A percentile compares a stretch with the other conserved stretches of the same genome.
These are phyloP conservation scores for Anoplopoma fimbria DNA, from an alignment of 2,113 vertebrate genomes.

Conservation along the genomic window DNA sequence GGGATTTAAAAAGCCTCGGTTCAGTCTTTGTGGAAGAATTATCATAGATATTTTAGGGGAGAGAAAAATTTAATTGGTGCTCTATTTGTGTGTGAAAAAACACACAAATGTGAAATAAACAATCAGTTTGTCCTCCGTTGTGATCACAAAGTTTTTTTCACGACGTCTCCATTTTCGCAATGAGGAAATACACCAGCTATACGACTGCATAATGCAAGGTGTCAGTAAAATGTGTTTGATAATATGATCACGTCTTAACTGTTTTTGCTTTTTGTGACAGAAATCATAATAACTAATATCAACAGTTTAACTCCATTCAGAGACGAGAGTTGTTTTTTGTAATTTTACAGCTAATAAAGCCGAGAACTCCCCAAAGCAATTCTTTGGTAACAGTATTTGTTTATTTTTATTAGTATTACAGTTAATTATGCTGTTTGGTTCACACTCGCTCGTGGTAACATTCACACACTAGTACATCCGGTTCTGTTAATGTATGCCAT, in stretches of 20 bases:
- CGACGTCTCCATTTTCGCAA: not conserved
- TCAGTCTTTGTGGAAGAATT: constrained; percentile 68
- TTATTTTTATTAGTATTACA: not conserved
- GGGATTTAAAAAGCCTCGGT: constrained; percentile 67
- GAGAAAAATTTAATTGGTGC: constrained; percentile 53
- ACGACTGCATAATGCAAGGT: not conserved
- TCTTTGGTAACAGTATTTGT: not conserved
- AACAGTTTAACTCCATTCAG: not conserved
- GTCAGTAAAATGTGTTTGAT: not conserved
- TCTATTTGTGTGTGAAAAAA: constrained; percentile 45
- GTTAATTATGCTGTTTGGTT: constrained; percentile 29
- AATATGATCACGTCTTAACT: not conserved
- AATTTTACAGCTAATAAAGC: not conserved
- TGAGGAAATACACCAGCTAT: not conserved
- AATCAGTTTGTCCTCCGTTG: not conserved
- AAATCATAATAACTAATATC: not conserved
- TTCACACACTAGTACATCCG: constrained; percentile 11
- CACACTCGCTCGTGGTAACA: constrained; percentile 26
- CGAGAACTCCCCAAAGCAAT: not conserved
- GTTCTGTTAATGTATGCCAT: constrained; percentile 36
- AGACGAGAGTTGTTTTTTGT: not conserved
- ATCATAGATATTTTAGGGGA: constrained; percentile 58
- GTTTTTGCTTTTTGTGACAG: not conserved
- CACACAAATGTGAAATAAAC: constrained; percentile 4
- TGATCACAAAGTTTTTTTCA: constrained; percentile 1